Evolutionary conservation across 1,140 invertebrate species (phyloP), one percentile per base, ranked within the genome.

Genomic region (Dolichoris vasculosae): DNA sequence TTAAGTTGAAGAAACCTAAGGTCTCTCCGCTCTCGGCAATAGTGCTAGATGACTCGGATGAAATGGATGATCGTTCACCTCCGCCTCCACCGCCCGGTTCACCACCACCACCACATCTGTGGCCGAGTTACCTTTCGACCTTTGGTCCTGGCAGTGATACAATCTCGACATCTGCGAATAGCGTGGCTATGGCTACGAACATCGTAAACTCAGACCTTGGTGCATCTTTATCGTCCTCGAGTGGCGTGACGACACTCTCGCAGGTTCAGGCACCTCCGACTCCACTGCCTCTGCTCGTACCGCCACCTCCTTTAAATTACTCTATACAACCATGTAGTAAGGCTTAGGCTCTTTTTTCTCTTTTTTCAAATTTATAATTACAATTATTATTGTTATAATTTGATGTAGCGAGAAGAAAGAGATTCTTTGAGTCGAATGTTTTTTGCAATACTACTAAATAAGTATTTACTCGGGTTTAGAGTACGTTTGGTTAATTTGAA

Each of bases 41-140:
- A 86, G 91, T 91, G 89, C 89, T 93, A 86, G 91, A 93, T 4
- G 93, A 94, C 46, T 94, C 93, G 0, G 94, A 94, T 32, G 94
- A 94, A 51, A 87, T 93, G 76, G 94, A 95, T 48, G 93, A 94
- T 86, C 90, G 94, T 67, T 94, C 94, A 32, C 94, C 94, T 32
- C 94, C 94, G 0, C 94, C 94, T 0, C 94, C 94, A 8, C 94
- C 94, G 0, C 94, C 94, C 0, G 94, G 94, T 40, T 95, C 94
- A 30, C 94, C 94, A 4, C 94, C 94, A 7, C 93, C 94, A 0
- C 94, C 92, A 2, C 90, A 95, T 87, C 87, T 94, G 7, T 95
- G 94, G 92, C 94, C 94, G 30, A 91, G 89, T 84, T 93, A 93
- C 88, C 88, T 93, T 0, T 89, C 89, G 0, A 89, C 90, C n/a